Conservation (phyloP, 2,113 vertebrate genomes). For the Beaufortia kweichowensis region DNA sequence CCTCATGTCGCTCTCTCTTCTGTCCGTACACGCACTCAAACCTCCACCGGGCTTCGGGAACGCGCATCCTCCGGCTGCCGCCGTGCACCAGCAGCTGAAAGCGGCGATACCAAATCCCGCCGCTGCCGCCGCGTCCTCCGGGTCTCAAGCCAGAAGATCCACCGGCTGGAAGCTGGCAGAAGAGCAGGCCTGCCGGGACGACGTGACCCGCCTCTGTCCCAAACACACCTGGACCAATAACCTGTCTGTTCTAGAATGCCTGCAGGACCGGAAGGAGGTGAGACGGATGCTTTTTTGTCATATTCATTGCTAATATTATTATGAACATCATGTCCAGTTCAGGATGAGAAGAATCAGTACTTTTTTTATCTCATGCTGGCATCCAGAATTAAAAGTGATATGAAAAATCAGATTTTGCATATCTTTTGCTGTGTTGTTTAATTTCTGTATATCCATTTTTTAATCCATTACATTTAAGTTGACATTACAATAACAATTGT, state of each 20-base stretch:
- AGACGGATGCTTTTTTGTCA: slow-evolving; percentile 43
- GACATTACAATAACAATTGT: too few relatives aligned
- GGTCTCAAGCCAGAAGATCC: slow-evolving; percentile 66
- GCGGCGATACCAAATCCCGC: slow-evolving; percentile 49
- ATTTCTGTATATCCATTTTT: too few relatives aligned
- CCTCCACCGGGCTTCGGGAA: slow-evolving; percentile 42
- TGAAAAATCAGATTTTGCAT: too few relatives aligned
- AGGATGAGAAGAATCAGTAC: background rate
- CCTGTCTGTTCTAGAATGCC: slow-evolving; percentile 85
- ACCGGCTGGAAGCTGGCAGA: slow-evolving; percentile 83
- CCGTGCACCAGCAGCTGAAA: slow-evolving; percentile 47
- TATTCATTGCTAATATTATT: too few relatives aligned
- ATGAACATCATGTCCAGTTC: background rate
- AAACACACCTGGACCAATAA: slow-evolving; percentile 89
- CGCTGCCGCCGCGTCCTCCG: slow-evolving; percentile 60
- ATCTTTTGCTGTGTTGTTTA: too few relatives aligned
- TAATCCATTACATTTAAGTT: too few relatives aligned
- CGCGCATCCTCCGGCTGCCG: slow-evolving; percentile 54
- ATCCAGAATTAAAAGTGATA: background rate
- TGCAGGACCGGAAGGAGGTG: slow-evolving; percentile 87
- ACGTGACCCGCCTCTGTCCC: slow-evolving; percentile 83
- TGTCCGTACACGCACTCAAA: slow-evolving; percentile 53
- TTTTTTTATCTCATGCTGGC: background rate
- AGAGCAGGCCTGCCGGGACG: slow-evolving; percentile 83
- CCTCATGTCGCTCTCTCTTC: slow-evolving; percentile 57